Evolutionary conservation across 2,888 invertebrate genomes (phyloP).

Genomic region (Tetragonisca angustula): DNA sequence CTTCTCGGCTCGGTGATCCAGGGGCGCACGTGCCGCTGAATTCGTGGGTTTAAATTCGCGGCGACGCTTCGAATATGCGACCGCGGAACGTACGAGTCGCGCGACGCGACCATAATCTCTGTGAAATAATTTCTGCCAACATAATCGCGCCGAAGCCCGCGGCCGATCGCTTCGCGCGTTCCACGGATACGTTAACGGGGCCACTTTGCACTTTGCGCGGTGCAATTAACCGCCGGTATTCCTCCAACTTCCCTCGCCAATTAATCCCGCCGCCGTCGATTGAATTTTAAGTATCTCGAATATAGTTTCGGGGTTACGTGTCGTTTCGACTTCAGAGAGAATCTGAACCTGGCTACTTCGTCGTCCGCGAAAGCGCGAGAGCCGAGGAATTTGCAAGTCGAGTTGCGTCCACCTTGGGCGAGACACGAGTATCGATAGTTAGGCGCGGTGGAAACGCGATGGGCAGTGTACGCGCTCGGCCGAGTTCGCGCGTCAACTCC

Average conservation of each 20-base stretch:
- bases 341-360: neutral
- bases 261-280: neutral
- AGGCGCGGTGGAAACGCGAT: slow-evolving; percentile 14
- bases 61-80: slow-evolving; percentile 42
- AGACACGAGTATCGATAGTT: neutral
- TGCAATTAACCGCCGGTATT: slow-evolving; percentile 3
- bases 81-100: slow-evolving; percentile 19
- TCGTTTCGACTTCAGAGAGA: neutral
- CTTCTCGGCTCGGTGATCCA: slow-evolving; percentile 21
- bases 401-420: slow-evolving; percentile 15
- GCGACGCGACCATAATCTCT: neutral
- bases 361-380: neutral
- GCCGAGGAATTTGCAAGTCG: slow-evolving; percentile 32
- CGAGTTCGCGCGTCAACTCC: slow-evolving; percentile 31
- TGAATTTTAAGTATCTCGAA: neutral
- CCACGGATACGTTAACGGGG: neutral
- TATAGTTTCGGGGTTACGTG: no score
- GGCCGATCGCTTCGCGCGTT: slow-evolving; percentile 4
- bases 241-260: neutral
- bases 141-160: no score
- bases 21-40: slow-evolving; percentile 35
- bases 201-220: neutral
- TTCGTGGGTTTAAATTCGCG: slow-evolving; percentile 58
- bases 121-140: slow-evolving; percentile 37
- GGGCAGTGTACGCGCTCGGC: slow-evolving; percentile 26